Evolutionary conservation across 2,888 invertebrate species (phyloP).

Genomic region (Drosophila melanosoma): DNA sequence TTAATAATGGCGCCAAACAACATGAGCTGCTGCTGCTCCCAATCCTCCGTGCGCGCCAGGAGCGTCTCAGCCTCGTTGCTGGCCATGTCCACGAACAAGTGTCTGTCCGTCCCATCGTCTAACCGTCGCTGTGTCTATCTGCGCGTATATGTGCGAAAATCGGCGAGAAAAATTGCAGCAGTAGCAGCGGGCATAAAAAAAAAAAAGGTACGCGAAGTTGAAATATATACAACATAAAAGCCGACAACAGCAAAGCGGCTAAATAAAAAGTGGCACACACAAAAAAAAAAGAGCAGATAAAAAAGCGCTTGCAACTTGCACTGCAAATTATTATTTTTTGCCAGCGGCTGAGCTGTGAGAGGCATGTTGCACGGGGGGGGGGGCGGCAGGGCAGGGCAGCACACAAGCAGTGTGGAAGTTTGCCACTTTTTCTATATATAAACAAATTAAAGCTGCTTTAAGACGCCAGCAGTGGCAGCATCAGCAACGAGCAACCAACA

Average conservation of each 20-base stretch:
- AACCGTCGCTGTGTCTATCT: conserved; percentile 38
- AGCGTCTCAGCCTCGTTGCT: conserved; percentile 24
- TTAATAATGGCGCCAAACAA: conserved; percentile 82
- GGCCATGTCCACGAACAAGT: conserved; percentile 45
- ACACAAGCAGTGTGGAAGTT: conserved; percentile 16
- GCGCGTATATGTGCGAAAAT: conserved; percentile 63
- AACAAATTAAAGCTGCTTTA: conserved; percentile 60
- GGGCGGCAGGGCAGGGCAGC: background rate
- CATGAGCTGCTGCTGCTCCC: conserved; percentile 54
- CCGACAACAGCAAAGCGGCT: conserved; percentile 28
- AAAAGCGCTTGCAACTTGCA: conserved; percentile 63
- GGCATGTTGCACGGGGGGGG: background rate
- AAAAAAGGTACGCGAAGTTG: conserved; percentile 66
- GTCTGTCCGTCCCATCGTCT: conserved; percentile 14
- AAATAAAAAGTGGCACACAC: conserved; percentile 56
- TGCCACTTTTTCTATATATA: conserved; percentile 17
- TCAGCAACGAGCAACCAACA: too few relatives aligned
- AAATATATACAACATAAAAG: conserved; percentile 55
- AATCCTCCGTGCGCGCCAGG: conserved; percentile 3
- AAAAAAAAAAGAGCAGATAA: conserved; percentile 47
- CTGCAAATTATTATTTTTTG: conserved; percentile 78
- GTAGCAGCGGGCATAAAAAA: conserved; percentile 39
- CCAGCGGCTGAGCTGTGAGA: conserved; percentile 32
- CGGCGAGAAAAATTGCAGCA: conserved; percentile 69
- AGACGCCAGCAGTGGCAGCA: conserved; percentile 13